These are phyloP conservation scores for Cheirogaleus major DNA, from an alignment of 2,797 vertebrate genomes.

Conservation along the genomic window DNA sequence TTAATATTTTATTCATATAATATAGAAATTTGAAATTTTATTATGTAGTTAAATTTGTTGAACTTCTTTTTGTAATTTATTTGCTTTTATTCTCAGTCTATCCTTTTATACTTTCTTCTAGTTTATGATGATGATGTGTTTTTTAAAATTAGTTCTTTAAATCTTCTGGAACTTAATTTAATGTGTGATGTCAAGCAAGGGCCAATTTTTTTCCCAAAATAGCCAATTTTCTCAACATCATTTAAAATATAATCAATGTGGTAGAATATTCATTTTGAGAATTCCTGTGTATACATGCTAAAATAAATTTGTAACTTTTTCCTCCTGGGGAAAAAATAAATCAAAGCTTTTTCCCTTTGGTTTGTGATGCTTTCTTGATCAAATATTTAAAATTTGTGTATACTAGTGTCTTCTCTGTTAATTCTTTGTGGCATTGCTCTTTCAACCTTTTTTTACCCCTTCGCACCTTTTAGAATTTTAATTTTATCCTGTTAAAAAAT, in stretches of 20 bases:
- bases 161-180: neutral
- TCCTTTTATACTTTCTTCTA: neutral
- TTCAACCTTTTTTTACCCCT: neutral
- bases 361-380: neutral
- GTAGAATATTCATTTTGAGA: neutral
- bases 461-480: neutral
- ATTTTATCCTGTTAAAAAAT: neutral
- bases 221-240: neutral
- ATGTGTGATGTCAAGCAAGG: neutral
- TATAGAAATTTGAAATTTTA: neutral
- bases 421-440: neutral
- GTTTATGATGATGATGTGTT: neutral
- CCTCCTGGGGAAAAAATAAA: neutral
- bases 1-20: neutral
- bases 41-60: neutral
- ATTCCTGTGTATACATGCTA: neutral
- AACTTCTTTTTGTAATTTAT: neutral
- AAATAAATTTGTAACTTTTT: neutral
- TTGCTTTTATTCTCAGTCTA: neutral
- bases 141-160: conserved; percentile 7
- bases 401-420: neutral
- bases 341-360: neutral
- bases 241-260: neutral
- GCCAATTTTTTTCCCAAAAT: neutral
- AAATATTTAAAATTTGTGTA: neutral